phyloP scores from a whole-genome alignment of 92 coral and sea anemone genomes.

The Nematostella vectensis region DNA sequence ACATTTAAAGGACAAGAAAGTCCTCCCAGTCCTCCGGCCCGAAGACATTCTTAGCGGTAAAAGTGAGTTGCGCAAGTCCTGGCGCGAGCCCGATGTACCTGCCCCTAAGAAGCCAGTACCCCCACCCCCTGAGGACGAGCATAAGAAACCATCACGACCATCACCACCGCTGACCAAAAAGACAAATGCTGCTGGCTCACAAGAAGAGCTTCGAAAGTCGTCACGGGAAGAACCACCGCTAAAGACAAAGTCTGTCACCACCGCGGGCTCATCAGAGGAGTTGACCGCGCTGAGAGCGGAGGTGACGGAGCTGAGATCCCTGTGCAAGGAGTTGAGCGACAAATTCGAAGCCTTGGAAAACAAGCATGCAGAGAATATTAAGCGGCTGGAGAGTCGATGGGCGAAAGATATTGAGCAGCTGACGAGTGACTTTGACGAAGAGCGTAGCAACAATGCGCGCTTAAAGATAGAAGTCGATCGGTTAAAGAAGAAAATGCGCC shows the following conservation, averaged over 20 bases:
- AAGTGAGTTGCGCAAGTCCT: slow-evolving; percentile 7
- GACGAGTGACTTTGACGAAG: slow-evolving; percentile 87
- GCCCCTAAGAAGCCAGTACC: slow-evolving; percentile 20
- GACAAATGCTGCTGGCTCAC: slow-evolving; percentile 11
- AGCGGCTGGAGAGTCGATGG: slow-evolving; percentile 51
- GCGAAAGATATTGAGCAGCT: slow-evolving; percentile 55
- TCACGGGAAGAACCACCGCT: slow-evolving; percentile 1
- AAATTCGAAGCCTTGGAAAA: slow-evolving; percentile 42
- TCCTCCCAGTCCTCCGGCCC: background rate
- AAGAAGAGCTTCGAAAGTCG: slow-evolving; percentile 4
- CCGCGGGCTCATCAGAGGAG: slow-evolving; percentile 32
- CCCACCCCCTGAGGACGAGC: slow-evolving; percentile 26
- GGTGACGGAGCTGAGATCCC: slow-evolving; percentile 45
- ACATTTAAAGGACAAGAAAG: background rate
- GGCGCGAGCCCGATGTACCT: background rate
- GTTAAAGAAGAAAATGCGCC: slow-evolving; percentile 45
- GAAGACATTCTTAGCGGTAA: background rate
- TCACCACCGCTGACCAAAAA: slow-evolving; percentile 17
- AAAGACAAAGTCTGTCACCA: slow-evolving; percentile 16
- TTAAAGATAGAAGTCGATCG: slow-evolving; percentile 84
- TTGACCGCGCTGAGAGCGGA: slow-evolving; percentile 52
- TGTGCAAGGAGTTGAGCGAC: slow-evolving; percentile 18
- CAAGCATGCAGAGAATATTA: slow-evolving; percentile 52
- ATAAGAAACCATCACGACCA: slow-evolving; percentile 37
- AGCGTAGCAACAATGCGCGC: slow-evolving; percentile 69